These are phyloP conservation scores for Drosophila cracens DNA, from an alignment of 2,888 invertebrate genomes.

Conservation along the genomic window DNA sequence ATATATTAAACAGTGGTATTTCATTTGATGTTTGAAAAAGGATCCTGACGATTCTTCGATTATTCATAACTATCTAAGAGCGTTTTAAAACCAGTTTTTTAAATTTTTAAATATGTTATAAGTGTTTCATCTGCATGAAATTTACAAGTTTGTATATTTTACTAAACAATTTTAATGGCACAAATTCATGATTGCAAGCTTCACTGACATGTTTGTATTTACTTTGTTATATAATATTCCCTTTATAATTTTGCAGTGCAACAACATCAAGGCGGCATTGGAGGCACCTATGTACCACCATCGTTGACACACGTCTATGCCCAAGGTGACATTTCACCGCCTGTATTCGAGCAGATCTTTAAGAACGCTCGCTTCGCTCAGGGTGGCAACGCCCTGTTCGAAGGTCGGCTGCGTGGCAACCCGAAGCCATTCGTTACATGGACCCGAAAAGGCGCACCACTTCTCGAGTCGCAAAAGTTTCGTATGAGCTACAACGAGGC, in stretches of 20 bases:
- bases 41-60: neutral
- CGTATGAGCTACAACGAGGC: conserved; percentile 95
- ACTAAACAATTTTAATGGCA: neutral
- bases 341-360: conserved; percentile 97
- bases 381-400: conserved; percentile 96
- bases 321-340: conserved; percentile 94
- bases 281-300: conserved; percentile 82
- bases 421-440: conserved; percentile 96
- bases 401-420: conserved; percentile 95
- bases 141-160: neutral
- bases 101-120: neutral
- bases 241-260: conserved; percentile 67
- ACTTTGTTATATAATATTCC: conserved; percentile 8
- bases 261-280: conserved; percentile 80
- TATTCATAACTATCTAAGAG: neutral
- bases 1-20: neutral
- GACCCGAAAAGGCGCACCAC: conserved; percentile 94
- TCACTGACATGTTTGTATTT: neutral
- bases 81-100: neutral
- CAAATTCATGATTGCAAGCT: conserved; percentile 4
- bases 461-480: conserved; percentile 94
- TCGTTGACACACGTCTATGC: conserved; percentile 86
- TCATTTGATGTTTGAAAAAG: neutral
- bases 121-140: neutral
- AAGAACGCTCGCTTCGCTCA: conserved; percentile 97